Evolutionary conservation across 2,797 vertebrate species (phyloP).

Genomic region (Eleutherodactylus coqui): DNA sequence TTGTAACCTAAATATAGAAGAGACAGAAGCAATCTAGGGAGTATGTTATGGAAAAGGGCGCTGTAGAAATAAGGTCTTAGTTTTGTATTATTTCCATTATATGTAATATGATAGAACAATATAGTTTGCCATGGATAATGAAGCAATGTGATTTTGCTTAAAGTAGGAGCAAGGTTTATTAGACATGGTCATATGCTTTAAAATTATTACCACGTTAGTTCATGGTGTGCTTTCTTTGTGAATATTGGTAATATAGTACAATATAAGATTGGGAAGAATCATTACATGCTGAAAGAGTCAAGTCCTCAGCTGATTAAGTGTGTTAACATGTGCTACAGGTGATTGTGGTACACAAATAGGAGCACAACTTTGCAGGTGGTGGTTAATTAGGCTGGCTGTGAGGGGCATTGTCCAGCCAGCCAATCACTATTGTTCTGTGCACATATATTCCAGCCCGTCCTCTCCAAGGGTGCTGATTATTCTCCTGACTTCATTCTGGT

Average conservation of each 20-base stretch:
- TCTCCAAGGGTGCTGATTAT: no score
- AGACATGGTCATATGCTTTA: not conserved
- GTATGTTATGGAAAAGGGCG: conserved; percentile 3
- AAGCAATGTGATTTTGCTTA: conserved; percentile 22
- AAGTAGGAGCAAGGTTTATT: conserved; percentile 8
- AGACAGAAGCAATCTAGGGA: conserved; percentile 31
- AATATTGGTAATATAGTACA: not conserved
- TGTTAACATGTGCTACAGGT: no score
- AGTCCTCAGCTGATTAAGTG: no score
- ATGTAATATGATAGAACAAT: not conserved
- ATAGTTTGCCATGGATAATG: not conserved
- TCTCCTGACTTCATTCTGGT: no score
- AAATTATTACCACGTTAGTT: not conserved
- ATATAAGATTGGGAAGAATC: not conserved
- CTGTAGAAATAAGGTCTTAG: conserved; percentile 15
- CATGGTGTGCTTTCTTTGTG: not conserved
- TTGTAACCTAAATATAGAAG: conserved; percentile 41
- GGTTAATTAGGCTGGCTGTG: no score
- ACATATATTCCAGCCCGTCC: no score
- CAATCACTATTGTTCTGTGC: no score
- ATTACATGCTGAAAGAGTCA: not conserved
- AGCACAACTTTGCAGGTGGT: no score
- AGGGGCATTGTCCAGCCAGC: no score
- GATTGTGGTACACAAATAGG: no score
- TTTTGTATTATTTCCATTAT: conserved; percentile 10